Conservation (phyloP, 2,113 vertebrate species). For the Engystomops pustulosus region DNA sequence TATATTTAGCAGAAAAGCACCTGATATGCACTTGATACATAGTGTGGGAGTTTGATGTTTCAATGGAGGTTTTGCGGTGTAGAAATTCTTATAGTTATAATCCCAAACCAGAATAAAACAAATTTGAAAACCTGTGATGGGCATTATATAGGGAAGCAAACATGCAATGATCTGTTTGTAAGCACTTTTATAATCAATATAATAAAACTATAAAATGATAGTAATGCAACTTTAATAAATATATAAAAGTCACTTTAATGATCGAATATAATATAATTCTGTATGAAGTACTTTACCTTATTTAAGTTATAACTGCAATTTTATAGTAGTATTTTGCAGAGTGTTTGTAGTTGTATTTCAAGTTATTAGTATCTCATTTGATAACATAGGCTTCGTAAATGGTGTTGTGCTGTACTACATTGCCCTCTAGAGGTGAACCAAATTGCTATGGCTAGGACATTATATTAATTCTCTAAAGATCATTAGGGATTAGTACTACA, state of each 20-base stretch:
- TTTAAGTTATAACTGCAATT: background rate
- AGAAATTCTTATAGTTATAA: no score
- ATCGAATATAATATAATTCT: no score
- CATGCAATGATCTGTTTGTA: background rate
- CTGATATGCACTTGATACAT: background rate
- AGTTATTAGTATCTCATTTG: background rate
- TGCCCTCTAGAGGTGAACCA: slow-evolving; percentile 43
- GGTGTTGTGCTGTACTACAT: slow-evolving; percentile 13
- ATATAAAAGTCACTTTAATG: background rate
- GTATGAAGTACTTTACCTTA: background rate
- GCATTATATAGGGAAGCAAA: no score
- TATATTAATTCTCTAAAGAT: background rate
- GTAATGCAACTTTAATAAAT: background rate
- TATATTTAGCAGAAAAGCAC: background rate
- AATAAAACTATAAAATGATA: background rate
- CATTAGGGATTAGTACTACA: background rate
- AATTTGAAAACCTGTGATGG: no score
- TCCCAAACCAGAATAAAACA: no score
- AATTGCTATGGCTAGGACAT: background rate
- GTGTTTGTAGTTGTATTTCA: background rate
- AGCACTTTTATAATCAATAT: background rate
- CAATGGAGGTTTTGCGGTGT: no score
- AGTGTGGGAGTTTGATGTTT: background rate
- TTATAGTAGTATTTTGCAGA: background rate
- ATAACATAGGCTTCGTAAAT: background rate